A percentile compares a stretch with the other conserved stretches of the same genome.
phyloP scores from a whole-genome alignment of 2,888 invertebrate genomes.

The Labia minor region DNA sequence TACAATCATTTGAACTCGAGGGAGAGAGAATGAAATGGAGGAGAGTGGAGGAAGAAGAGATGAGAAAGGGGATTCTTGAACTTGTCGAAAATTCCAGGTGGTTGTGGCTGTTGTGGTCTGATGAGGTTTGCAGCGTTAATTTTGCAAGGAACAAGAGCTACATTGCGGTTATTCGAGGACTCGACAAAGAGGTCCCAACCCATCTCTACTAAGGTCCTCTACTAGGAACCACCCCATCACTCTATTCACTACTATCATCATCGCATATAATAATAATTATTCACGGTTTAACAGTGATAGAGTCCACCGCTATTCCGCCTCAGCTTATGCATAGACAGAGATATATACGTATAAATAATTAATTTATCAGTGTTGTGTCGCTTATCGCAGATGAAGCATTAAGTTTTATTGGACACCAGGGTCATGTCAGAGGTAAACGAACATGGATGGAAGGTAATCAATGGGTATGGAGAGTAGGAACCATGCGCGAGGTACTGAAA shows the following conservation, averaged over 20 bases:
- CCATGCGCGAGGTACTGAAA: not conserved
- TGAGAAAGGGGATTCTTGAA: not conserved
- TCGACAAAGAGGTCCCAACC: not conserved
- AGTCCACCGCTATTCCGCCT: not conserved
- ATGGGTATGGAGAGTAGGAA: not conserved
- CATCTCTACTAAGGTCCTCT: not conserved
- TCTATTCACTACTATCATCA: not conserved
- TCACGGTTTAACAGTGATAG: not conserved
- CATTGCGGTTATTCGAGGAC: not conserved
- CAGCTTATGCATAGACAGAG: not conserved
- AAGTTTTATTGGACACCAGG: slow-evolving; percentile 1
- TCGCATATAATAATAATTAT: not conserved
- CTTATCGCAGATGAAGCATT: not conserved
- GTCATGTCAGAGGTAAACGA: not conserved
- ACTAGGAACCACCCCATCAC: not conserved
- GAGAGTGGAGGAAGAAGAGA: no score
- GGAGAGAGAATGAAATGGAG: no score
- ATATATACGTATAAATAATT: slow-evolving; percentile 2
- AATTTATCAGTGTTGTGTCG: not conserved
- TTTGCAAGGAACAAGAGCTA: not conserved
- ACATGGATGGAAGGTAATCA: not conserved
- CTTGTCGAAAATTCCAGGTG: not conserved
- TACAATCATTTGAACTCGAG: no score
- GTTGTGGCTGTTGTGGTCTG: not conserved
- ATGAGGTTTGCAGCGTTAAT: not conserved